phyloP scores from a whole-genome alignment of 2,888 invertebrate species.

The Drosophila histrio region DNA sequence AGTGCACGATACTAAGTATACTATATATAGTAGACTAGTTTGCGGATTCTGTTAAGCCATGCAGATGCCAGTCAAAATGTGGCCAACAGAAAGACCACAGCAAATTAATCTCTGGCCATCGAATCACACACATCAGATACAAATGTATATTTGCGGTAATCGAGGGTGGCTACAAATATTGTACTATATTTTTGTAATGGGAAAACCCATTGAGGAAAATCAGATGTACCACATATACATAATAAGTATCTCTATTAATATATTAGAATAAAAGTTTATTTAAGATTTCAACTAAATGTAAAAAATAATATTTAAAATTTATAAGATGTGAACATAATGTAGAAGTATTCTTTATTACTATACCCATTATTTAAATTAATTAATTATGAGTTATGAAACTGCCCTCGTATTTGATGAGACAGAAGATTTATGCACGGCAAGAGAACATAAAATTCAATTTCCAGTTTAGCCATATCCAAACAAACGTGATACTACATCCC shows the following conservation, averaged over 20 bases:
- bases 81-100: constrained; percentile 17
- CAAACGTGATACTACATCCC: constrained; percentile 65
- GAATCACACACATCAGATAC: constrained; percentile 9
- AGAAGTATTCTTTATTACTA: no score
- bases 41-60: constrained; percentile 27
- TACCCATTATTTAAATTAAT: not conserved
- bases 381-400: constrained; percentile 5
- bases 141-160: constrained; percentile 8
- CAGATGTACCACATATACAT: no score
- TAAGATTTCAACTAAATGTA: no score
- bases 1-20: constrained; percentile 5
- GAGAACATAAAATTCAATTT: constrained; percentile 66
- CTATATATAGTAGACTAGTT: constrained; percentile 1
- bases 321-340: no score
- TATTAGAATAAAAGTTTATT: not conserved
- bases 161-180: constrained; percentile 19
- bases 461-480: constrained; percentile 61
- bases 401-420: constrained; percentile 21
- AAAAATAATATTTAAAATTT: no score
- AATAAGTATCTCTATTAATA: no score
- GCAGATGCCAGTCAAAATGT: constrained; percentile 5
- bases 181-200: no score
- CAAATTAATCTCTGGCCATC: constrained; percentile 43
- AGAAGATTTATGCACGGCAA: constrained; percentile 21
- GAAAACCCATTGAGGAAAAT: no score